A percentile compares a stretch with the other conserved stretches of the same genome.
phyloP scores from a whole-genome alignment of 53 echinoderm and acorn worm species.

The Luidia sarsii region DNA sequence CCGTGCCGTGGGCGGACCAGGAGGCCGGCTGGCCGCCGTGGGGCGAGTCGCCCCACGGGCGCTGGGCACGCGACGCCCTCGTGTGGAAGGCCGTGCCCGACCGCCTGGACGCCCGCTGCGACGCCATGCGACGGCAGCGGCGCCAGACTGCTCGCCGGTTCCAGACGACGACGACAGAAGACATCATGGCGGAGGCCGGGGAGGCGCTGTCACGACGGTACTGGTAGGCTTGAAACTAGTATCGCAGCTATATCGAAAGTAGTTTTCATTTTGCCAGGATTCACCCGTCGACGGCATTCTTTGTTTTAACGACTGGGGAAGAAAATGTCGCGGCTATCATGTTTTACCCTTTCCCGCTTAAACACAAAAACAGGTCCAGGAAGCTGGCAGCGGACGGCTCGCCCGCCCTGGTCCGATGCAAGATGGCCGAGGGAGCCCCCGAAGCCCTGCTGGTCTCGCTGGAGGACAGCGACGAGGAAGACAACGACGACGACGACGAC shows the following conservation, averaged over 20 bases:
- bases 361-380: too few relatives aligned
- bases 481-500: too few relatives aligned
- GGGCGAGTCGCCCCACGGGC: slow-evolving; percentile 9
- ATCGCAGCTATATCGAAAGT: too few relatives aligned
- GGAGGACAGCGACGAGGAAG: too few relatives aligned
- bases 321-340: too few relatives aligned
- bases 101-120: slow-evolving; percentile 29
- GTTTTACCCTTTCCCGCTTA: too few relatives aligned
- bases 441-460: slow-evolving; percentile 6
- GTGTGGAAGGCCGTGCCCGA: slow-evolving; percentile 42
- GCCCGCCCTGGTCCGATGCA: slow-evolving; percentile 23
- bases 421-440: slow-evolving; percentile 25
- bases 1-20: too few relatives aligned
- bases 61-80: slow-evolving; percentile 12
- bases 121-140: slow-evolving; percentile 8
- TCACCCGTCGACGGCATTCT: too few relatives aligned
- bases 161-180: slow-evolving; percentile 6
- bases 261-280: too few relatives aligned
- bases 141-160: slow-evolving; percentile 14
- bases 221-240: too few relatives aligned
- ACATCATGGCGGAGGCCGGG: slow-evolving; percentile 21
- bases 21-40: not conserved
- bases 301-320: too few relatives aligned
- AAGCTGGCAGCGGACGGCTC: too few relatives aligned
- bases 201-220: not conserved